Evolutionary conservation across 2,797 vertebrate species (phyloP).

Genomic region (Manis crassicaudata): DNA sequence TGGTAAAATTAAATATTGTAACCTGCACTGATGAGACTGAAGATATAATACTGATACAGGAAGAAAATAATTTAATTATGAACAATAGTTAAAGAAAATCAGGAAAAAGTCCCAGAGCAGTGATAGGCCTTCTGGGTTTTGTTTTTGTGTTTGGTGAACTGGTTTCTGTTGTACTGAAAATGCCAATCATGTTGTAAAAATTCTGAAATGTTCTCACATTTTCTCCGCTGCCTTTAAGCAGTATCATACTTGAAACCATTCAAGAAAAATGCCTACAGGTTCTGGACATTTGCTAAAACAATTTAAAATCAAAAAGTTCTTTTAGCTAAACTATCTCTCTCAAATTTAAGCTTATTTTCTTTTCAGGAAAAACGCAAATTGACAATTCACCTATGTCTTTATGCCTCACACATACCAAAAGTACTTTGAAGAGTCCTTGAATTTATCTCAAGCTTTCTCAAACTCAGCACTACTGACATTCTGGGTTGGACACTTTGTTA

Average conservation of each 20-base stretch:
- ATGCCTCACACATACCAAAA: background rate
- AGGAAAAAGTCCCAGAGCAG: background rate
- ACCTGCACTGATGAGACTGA: background rate
- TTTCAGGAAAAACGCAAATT: background rate
- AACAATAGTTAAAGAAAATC: background rate
- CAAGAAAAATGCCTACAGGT: constrained; percentile 14
- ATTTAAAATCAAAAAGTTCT: background rate
- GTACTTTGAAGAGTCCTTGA: background rate
- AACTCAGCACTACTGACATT: background rate
- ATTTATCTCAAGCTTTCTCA: background rate
- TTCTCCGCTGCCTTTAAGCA: background rate
- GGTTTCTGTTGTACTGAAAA: background rate
- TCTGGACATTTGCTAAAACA: constrained; percentile 13
- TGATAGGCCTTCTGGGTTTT: background rate
- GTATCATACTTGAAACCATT: background rate
- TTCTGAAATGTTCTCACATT: background rate
- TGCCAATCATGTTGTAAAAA: background rate
- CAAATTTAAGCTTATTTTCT: constrained; percentile 10
- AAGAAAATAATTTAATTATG: constrained; percentile 21
- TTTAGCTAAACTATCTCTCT: background rate
- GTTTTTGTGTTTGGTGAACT: constrained; percentile 5
- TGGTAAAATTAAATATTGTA: background rate
- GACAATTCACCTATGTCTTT: background rate
- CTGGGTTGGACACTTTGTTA: background rate
- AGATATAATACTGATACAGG: background rate